Percentiles rank a stretch among this genome's conserved stretches.
Conservation (phyloP, 2,113 vertebrate species). For the Saguinus midas region DNA sequence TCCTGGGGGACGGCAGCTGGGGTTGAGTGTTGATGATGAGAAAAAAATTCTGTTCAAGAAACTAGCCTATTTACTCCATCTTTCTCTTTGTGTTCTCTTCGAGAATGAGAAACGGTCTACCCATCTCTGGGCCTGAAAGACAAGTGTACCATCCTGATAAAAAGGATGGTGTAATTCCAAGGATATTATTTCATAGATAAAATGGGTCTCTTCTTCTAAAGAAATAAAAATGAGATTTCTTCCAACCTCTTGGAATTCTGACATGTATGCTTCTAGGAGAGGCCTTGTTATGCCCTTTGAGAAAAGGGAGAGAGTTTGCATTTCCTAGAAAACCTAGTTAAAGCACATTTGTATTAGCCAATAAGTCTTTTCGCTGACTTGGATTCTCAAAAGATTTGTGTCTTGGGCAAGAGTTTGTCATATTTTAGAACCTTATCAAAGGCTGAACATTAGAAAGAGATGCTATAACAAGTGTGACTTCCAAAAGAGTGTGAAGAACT, state of each 20-base stretch:
- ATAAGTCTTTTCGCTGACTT: neutral
- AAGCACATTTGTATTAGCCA: neutral
- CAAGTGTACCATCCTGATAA: neutral
- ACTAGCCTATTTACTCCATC: neutral
- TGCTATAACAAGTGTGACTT: neutral
- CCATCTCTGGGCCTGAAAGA: neutral
- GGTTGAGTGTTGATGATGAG: slow-evolving; percentile 45
- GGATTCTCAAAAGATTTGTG: slow-evolving; percentile 4
- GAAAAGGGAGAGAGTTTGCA: neutral
- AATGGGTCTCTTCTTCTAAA: neutral
- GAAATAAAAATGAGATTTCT: neutral
- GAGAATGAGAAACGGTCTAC: neutral
- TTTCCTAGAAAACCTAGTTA: neutral
- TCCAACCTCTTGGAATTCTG: neutral
- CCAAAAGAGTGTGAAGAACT: neutral
- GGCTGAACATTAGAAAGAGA: neutral
- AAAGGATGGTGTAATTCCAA: neutral
- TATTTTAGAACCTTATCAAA: slow-evolving; percentile 4
- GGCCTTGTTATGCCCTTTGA: neutral
- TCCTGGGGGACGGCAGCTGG: slow-evolving; percentile 43
- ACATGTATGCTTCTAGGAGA: neutral
- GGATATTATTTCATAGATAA: neutral
- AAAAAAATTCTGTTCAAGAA: neutral
- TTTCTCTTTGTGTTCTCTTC: neutral
- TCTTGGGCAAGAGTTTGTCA: slow-evolving; percentile 33